Evolutionary conservation across 2,797 vertebrate genomes (phyloP).

Genomic region (Paratrypauchen microcephalus): DNA sequence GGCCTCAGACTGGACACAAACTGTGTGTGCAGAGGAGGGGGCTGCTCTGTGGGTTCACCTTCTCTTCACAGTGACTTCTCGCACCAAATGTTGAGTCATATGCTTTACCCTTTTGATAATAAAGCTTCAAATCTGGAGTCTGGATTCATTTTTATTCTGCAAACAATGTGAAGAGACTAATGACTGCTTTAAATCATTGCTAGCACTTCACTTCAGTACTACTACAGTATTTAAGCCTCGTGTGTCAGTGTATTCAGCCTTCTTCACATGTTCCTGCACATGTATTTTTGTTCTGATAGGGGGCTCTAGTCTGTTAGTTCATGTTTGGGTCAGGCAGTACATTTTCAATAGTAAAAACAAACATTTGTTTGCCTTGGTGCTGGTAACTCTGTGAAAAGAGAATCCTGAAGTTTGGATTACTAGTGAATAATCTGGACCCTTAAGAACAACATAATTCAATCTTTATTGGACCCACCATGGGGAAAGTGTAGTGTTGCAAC

Average conservation of each 20-base stretch:
- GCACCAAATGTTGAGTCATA: conserved; percentile 1
- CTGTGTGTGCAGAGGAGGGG: conserved; percentile 2
- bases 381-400: background rate
- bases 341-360: too few species aligned
- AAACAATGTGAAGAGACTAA: too few species aligned
- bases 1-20: background rate
- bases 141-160: background rate
- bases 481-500: background rate
- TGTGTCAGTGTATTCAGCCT: too few species aligned
- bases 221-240: too few species aligned
- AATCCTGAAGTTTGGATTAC: background rate
- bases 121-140: conserved; percentile 39
- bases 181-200: too few species aligned
- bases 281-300: too few species aligned
- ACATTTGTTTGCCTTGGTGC: background rate
- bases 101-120: conserved; percentile 58
- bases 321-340: too few species aligned
- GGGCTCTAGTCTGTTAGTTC: too few species aligned
- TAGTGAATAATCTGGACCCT: background rate
- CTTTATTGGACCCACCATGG: background rate
- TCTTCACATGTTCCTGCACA: too few species aligned
- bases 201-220: too few species aligned
- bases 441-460: background rate
- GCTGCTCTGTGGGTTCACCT: conserved; percentile 24
- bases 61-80: background rate